Conservation (phyloP, 2,113 vertebrate species). For the Jaculus jaculus region DNA sequence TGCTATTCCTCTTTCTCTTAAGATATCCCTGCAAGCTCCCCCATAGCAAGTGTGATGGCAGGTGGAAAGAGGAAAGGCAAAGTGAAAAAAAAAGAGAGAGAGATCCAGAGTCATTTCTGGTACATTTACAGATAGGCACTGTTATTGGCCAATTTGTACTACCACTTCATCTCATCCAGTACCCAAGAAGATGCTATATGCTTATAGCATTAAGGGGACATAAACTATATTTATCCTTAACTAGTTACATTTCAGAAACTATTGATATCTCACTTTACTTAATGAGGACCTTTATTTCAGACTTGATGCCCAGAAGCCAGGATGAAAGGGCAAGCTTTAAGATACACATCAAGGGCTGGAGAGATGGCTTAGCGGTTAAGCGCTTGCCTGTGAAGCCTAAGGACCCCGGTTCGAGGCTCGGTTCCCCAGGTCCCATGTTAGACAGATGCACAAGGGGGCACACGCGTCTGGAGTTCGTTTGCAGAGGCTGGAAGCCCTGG, state of each 20-base stretch:
- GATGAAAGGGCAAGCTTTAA: background rate
- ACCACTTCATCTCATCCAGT: background rate
- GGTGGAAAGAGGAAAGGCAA: background rate
- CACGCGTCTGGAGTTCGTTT: too few species aligned
- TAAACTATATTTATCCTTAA: background rate
- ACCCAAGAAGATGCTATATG: background rate
- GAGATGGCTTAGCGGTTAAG: too few species aligned
- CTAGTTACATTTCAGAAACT: background rate
- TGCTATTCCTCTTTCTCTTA: background rate
- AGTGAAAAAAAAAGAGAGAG: background rate
- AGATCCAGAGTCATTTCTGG: background rate
- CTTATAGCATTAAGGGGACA: background rate
- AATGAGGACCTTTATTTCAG: background rate
- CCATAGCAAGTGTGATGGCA: background rate
- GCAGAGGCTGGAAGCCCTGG: too few species aligned
- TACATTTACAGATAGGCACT: background rate
- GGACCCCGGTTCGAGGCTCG: too few species aligned
- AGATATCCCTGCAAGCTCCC: background rate
- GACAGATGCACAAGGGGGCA: too few species aligned
- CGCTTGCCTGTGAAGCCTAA: too few species aligned
- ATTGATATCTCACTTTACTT: background rate
- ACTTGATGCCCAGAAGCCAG: background rate
- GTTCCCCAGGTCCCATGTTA: too few species aligned
- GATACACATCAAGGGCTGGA: too few species aligned
- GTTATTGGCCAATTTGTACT: accelerated